These are phyloP conservation scores for Microhierax caerulescens DNA, from an alignment of 2,797 vertebrate species.

Conservation along the genomic window DNA sequence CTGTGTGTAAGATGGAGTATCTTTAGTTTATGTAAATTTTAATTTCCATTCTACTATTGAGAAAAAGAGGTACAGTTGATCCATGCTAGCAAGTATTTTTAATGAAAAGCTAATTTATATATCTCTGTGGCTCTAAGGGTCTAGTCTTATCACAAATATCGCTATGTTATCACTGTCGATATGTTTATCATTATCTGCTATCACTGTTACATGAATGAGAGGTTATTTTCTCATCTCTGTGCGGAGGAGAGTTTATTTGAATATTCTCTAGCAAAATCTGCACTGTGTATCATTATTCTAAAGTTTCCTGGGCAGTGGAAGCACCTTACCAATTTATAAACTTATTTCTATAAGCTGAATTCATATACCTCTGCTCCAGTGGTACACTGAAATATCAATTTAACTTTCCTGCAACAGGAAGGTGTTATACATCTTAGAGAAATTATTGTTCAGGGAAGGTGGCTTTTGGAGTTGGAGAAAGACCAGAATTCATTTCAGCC, in stretches of 20 bases:
- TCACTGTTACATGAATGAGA: neutral
- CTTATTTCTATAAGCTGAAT: neutral
- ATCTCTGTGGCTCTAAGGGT: neutral
- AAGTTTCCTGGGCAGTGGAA: neutral
- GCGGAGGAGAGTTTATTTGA: neutral
- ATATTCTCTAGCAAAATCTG: neutral
- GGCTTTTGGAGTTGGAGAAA: neutral
- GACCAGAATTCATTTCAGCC: neutral
- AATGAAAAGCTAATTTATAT: neutral
- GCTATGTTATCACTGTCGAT: rapidly evolving
- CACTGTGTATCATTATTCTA: neutral
- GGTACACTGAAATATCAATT: neutral
- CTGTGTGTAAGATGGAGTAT: neutral
- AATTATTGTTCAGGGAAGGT: neutral
- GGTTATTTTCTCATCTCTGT: neutral
- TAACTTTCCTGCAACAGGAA: neutral
- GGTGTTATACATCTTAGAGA: neutral
- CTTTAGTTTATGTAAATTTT: neutral
- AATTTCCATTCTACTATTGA: neutral
- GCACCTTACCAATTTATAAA: neutral
- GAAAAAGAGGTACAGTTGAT: neutral
- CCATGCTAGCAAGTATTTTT: neutral
- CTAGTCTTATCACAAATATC: neutral
- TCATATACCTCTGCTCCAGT: neutral
- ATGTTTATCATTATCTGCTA: neutral